These are phyloP conservation scores for Rhynchopsitta pachyrhyncha DNA, from an alignment of 2,113 vertebrate species.

Conservation along the genomic window DNA sequence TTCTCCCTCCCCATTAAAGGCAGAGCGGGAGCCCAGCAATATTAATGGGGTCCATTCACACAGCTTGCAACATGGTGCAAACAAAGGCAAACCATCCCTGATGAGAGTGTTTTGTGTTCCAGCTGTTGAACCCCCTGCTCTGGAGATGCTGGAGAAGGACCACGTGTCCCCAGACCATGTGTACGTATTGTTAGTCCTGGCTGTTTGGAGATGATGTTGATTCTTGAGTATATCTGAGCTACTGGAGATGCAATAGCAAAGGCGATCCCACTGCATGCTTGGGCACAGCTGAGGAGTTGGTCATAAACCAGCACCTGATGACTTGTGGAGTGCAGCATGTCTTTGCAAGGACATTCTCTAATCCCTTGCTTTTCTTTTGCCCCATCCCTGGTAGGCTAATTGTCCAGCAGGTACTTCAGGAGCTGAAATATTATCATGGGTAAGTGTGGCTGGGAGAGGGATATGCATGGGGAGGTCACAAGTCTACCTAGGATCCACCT, in stretches of 20 bases:
- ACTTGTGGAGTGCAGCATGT: neutral
- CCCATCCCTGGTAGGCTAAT: constrained; percentile 81
- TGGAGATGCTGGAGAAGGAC: constrained; percentile 79
- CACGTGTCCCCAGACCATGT: constrained; percentile 75
- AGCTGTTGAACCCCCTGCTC: constrained; percentile 63
- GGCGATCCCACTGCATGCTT: neutral
- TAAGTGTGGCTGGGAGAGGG: constrained; percentile 68
- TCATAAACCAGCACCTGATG: neutral
- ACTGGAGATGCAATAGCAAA: neutral
- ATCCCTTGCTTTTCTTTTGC: neutral
- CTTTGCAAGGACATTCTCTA: neutral
- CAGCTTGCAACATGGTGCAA: neutral
- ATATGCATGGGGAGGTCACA: neutral
- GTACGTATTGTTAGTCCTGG: constrained; percentile 66
- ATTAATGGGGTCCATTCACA: neutral
- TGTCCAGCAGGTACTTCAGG: constrained; percentile 93
- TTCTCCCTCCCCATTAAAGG: neutral
- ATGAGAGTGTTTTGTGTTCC: constrained; percentile 6
- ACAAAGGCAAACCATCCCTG: neutral
- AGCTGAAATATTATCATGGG: constrained; percentile 93
- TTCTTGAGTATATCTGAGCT: neutral
- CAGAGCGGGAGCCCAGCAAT: neutral
- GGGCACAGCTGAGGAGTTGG: neutral
- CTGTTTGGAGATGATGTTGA: neutral
- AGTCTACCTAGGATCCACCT: neutral